Evolutionary conservation across 1,140 invertebrate species (phyloP), one percentile per base, ranked within the genome.

Genomic region (Babylonia areolata): DNA sequence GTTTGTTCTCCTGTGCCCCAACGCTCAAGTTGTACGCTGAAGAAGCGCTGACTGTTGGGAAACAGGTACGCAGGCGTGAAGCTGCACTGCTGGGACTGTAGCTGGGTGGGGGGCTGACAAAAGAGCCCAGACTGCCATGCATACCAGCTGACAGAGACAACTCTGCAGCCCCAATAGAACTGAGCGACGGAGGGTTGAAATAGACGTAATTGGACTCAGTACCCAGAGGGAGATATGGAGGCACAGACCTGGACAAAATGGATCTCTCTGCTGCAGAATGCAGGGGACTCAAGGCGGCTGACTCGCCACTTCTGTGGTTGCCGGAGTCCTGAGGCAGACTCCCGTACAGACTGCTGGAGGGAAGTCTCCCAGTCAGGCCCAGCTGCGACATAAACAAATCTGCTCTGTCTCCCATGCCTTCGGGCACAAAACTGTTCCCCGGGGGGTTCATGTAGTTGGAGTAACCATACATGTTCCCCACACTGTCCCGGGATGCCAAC

Each of bases 221-320:
- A 77, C 75, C 75, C 3, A 77, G 75, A 0, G 75, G 75, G 31
- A 77, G 33, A 28, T 77, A 77, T 5, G 75, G 35, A 15, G 75
- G 75, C 37, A 77, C 75, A 28, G 75, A 77, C 11, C 35, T 77
- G 37, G 75, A 77, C 33, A 40, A 40, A 77, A 77, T 77, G 75
- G 75, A 39, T 28, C 75, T 77, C 37, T 40, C 75, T 17, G 75
- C 75, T 33, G 71, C 71, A 20, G 35, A 28, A 37, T 77, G 33
- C 75, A 77, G 20, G 75, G 23, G 75, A 77, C 75, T 77, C 37
- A 15, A 11, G 28, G 20, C 28, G 11, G 12, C 75, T 77, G 75
- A 64, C 2, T 64, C 58, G 5, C 58, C 23, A 64, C 58, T 64
- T 64, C 58, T 64, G 58, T 64, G 58, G 28, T 23, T 64, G 17